These are phyloP conservation scores for Melitaea athalia DNA, from an alignment of 2,888 invertebrate genomes.

Conservation along the genomic window DNA sequence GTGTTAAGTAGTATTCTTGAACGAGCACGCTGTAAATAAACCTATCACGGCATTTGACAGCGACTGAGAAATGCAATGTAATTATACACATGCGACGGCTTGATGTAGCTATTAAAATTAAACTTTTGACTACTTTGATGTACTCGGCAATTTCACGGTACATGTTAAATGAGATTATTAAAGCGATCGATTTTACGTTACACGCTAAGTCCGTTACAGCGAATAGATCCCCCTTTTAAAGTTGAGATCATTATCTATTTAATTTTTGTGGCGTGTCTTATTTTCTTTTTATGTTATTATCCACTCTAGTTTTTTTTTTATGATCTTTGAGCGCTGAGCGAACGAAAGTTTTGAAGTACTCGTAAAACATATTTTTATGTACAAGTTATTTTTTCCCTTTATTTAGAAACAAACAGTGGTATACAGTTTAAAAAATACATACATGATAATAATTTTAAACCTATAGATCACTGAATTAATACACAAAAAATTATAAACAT, in stretches of 20 bases:
- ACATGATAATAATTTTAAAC: too few species aligned
- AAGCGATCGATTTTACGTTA: constrained; percentile 5
- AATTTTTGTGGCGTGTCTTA: background rate
- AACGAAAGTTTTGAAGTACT: too few species aligned
- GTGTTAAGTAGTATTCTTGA: constrained; percentile 8
- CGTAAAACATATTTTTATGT: too few species aligned
- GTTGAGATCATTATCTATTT: background rate
- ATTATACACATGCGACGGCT: constrained; percentile 23
- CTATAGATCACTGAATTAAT: too few species aligned
- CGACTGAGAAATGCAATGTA: constrained; percentile 24
- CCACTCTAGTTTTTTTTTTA: too few species aligned
- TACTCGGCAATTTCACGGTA: constrained; percentile 16
- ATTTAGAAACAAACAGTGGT: too few species aligned
- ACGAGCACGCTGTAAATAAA: constrained; percentile 22
- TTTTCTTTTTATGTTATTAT: background rate
- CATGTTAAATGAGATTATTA: constrained; percentile 18
- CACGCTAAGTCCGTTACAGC: background rate
- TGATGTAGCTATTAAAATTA: constrained; percentile 31
- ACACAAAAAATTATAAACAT: too few species aligned
- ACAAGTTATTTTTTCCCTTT: too few species aligned
- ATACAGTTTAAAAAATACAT: too few species aligned
- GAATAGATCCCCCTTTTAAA: background rate
- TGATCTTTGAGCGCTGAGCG: too few species aligned
- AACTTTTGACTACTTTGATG: constrained; percentile 32
- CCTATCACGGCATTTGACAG: constrained; percentile 26